phyloP scores from a whole-genome alignment of 2,113 vertebrate species.

The Canis aureus region DNA sequence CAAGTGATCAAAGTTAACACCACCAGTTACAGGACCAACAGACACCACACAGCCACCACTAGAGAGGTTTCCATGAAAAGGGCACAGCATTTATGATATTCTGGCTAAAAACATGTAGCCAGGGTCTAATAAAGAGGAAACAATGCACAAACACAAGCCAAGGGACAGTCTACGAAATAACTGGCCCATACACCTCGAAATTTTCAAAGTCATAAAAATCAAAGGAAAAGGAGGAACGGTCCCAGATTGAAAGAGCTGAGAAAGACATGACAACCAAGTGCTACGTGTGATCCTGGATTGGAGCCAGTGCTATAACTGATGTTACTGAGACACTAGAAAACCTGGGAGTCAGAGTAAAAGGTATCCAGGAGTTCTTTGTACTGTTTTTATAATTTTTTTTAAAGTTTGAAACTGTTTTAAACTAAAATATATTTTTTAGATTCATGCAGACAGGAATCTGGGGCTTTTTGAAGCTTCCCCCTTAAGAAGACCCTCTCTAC shows the following conservation, averaged over 20 bases:
- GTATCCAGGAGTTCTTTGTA: background rate
- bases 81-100: background rate
- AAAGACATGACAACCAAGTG: rapidly evolving
- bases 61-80: background rate
- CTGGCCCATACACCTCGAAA: background rate
- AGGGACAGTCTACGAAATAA: background rate
- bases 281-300: rapidly evolving
- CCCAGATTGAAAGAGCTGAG: background rate
- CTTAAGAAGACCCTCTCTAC: constrained; percentile 9
- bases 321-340: background rate
- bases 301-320: background rate
- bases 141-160: background rate
- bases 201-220: background rate
- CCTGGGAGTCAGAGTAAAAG: background rate
- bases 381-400: constrained; percentile 14
- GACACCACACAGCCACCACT: background rate
- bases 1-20: background rate
- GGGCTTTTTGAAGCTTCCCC: background rate
- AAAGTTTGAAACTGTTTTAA: background rate
- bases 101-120: background rate
- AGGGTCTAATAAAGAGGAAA: background rate
- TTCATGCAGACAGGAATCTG: background rate
- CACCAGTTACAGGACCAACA: background rate
- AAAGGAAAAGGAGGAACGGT: background rate
- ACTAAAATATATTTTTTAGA: background rate